phyloP scores from a whole-genome alignment of 2,113 vertebrate genomes.

The Sander vitreus region DNA sequence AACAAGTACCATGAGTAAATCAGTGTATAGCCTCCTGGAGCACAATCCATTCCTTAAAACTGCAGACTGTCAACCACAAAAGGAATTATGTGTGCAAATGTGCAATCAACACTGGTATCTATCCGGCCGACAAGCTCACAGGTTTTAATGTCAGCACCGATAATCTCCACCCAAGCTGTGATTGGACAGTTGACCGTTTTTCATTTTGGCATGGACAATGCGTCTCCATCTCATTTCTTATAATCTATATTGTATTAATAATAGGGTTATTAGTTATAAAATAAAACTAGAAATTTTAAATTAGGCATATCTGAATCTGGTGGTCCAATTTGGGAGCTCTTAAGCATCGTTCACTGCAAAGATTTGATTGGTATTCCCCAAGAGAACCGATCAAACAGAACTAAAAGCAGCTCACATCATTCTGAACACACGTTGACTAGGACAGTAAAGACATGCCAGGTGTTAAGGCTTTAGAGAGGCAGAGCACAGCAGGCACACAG shows the following conservation, averaged over 20 bases:
- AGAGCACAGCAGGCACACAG: slow-evolving; percentile 86
- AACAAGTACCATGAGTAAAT: background rate
- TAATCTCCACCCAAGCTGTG: background rate
- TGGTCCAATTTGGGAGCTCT: background rate
- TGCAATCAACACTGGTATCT: too few relatives aligned
- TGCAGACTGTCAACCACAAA: too few relatives aligned
- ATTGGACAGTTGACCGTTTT: background rate
- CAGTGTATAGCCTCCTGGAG: too few relatives aligned
- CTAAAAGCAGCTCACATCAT: slow-evolving; percentile 8
- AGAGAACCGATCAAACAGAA: background rate
- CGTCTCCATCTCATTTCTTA: too few relatives aligned
- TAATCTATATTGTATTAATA: too few relatives aligned
- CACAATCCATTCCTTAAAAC: too few relatives aligned
- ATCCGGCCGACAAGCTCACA: too few relatives aligned
- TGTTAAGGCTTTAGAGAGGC: slow-evolving; percentile 81
- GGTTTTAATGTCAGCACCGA: too few relatives aligned
- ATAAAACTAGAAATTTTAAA: background rate
- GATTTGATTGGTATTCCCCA: background rate
- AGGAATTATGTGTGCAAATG: too few relatives aligned
- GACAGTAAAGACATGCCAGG: slow-evolving; percentile 78
- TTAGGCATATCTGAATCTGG: background rate
- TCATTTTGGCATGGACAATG: background rate
- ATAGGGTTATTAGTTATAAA: too few relatives aligned
- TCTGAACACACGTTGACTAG: slow-evolving; percentile 22
- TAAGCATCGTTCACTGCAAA: background rate